Evolutionary conservation across 2,888 invertebrate genomes (phyloP), one percentile per base, ranked within the genome.

Genomic region (Pammene aurita): DNA sequence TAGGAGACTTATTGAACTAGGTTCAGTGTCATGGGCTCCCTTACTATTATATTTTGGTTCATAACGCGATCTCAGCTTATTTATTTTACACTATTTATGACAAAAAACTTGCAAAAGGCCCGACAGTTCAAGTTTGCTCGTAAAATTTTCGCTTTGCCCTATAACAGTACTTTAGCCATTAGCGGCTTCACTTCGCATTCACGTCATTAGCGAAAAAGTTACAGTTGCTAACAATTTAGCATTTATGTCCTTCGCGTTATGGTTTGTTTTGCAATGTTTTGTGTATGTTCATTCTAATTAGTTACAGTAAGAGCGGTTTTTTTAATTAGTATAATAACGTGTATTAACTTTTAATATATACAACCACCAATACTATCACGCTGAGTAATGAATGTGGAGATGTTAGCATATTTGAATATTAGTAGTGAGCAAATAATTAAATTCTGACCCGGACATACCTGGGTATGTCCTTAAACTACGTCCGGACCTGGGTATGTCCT

Each of bases 101-200:
- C 26, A 50, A 18, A 18, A 38, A 50, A 41, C 41, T 9, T 13
- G 61, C 38, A 61, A 61, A 50, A 18, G 50, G 38, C n/a, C 18
- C 38, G 34, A 16, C 48, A 50, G 35, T 60, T 61, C 38, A 38
- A 65, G 46, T n/a, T 35, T 26, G 34, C 41, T 64, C 63, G 35
- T 55, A 64, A 56, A 46, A 34, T 35, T 48, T 55, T 46, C 41
- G 16, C 13, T 18, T 52, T 41, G 7, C 54, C 34, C n/a, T 54
- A 50, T 54, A 65, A 65, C 64, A 55, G 64, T 65, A 56, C 46
- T 56, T 16, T 46, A 16, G 26, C 26, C 48, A 57, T 57, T 57
- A 65, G 57, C 64, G 35, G 50, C 48, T 48, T 64, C 13, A 56
- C 65, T 65, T 58, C 58, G 50, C 58, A 35, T 58, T 57, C 50